Evolutionary conservation across 2,113 vertebrate species (phyloP), one percentile per base, ranked within the genome.

Genomic region (Callospermophilus lateralis): DNA sequence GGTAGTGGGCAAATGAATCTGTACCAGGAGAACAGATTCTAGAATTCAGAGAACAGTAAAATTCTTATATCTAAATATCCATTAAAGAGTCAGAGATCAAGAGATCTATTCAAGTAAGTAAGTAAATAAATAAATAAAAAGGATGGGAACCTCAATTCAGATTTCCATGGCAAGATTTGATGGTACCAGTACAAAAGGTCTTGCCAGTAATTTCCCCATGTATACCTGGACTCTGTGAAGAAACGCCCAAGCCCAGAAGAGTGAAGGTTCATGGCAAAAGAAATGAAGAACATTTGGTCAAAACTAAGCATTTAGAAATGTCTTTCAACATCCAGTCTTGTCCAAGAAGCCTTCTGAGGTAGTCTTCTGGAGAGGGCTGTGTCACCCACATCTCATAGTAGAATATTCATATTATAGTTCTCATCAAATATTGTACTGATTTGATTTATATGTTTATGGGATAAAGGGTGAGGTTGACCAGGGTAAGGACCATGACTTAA

Each of bases 181-280:
- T 13, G 8, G 2, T 34, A 67, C 2, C 4, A 12, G 16, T 13
- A 5, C 0, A 53, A 19, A 67, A 1, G 7, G 45, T 48, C 22
- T 96, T 76, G 17, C 19, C 17, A 55, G 28, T 58, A 34, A 11
- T 84, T 90, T 28, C 45, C 28, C 34, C 16, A 53, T 34, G 45
- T 12, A 53, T n/a, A 78, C 16, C 16, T 76, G 8, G 4, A 11
- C 16, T 42, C 53, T 67, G 16, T 53, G 28, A 84, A 6, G 37
- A 78, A 73, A 88, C 26, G 15, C 28, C 22, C 61, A 81, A 63
- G 6, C 53, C 30, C 20, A 15, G 10, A 55, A 93, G 74, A 83
- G 70, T 48, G 53, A 84, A 90, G 81, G 2, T 15, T 37, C 61
- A 28, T 8, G 74, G 53, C 6, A 55, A 89, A 67, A 72, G 0